Conservation (phyloP, 2,888 invertebrate species). For the Coenonympha arcania region DNA sequence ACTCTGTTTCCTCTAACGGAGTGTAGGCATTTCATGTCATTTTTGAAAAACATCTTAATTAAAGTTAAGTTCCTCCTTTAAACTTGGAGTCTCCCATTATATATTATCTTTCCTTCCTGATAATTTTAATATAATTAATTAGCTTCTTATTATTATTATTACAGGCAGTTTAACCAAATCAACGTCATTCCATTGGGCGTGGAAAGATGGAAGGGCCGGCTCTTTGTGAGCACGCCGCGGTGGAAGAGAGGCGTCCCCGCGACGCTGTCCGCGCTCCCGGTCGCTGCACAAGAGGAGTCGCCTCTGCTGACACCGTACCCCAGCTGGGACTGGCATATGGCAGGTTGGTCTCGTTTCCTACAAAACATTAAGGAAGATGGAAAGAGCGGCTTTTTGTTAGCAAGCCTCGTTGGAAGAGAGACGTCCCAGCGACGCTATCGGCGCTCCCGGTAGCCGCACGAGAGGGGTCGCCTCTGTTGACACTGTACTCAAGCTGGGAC, state of each 20-base stretch:
- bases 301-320: constrained; percentile 83
- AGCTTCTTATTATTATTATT: constrained; percentile 14
- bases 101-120: no score
- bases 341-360: constrained; percentile 38
- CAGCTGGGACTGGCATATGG: constrained; percentile 80
- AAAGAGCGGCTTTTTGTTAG: constrained; percentile 81
- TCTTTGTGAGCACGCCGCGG: constrained; percentile 84
- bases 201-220: constrained; percentile 78
- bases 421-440: constrained; percentile 82
- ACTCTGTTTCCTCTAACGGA: no score
- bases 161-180: constrained; percentile 77
- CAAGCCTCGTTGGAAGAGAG: constrained; percentile 83
- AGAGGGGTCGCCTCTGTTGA: constrained; percentile 74
- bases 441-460: constrained; percentile 74
- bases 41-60: no score
- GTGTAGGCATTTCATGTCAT: no score
- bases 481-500: constrained; percentile 84
- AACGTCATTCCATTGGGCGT: constrained; percentile 84
- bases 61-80: no score
- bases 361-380: constrained; percentile 78
- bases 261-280: constrained; percentile 78
- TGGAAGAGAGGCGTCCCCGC: constrained; percentile 85
- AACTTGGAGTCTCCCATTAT: no score
- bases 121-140: no score
- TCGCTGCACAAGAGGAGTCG: constrained; percentile 64